Evolutionary conservation across 2,797 vertebrate species (phyloP).

Genomic region (Macropus fuliginosus): DNA sequence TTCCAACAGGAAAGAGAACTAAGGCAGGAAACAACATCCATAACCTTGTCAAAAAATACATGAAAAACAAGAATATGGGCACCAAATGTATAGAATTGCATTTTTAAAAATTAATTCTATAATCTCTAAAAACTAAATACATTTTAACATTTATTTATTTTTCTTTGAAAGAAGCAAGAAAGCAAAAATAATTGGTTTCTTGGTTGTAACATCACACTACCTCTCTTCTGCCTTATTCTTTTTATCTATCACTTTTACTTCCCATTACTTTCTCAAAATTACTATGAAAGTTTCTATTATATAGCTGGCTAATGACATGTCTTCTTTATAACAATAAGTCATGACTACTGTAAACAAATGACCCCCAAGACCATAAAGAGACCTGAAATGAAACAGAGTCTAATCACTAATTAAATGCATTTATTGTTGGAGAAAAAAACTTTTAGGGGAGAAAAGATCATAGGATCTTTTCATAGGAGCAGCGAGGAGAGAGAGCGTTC

Average conservation of each 20-base stretch:
- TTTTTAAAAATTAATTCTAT: neutral
- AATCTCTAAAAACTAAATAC: neutral
- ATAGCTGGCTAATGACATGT: neutral
- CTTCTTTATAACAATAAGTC: neutral
- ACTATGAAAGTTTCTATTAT: neutral
- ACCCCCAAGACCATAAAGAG: neutral
- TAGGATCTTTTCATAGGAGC: neutral
- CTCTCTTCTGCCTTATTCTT: neutral
- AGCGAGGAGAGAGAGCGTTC: neutral
- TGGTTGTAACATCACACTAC: rapidly evolving
- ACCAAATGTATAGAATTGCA: neutral
- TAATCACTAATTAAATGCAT: neutral
- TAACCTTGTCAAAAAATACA: slow-evolving; percentile 11
- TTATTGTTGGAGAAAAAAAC: neutral
- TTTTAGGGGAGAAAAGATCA: neutral
- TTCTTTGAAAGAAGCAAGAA: neutral
- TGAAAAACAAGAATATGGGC: slow-evolving; percentile 34
- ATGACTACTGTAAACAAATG: neutral
- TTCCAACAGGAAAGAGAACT: neutral
- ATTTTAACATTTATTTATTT: neutral
- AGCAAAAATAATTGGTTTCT: neutral
- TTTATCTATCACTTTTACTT: neutral
- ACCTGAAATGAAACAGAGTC: neutral
- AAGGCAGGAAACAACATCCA: neutral
- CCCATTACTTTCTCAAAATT: neutral